Percentiles rank a stretch among this genome's conserved stretches.
Evolutionary conservation across 2,888 invertebrate species (phyloP).

Genomic region (Biston betularia): DNA sequence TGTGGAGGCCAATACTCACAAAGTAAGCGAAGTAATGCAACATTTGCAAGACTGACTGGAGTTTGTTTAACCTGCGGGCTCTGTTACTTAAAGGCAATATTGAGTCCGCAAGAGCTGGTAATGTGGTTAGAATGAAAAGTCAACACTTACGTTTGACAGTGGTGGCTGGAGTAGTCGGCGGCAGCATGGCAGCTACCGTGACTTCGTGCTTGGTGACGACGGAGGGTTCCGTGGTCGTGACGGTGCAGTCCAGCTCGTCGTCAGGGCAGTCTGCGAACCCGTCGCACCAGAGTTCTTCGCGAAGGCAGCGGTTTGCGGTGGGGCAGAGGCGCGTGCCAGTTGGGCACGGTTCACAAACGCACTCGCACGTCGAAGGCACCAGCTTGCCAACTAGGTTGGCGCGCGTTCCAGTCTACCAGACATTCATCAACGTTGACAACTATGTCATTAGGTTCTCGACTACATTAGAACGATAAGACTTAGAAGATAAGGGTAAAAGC

Average conservation of each 20-base stretch:
- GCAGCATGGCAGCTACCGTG: conserved; percentile 50
- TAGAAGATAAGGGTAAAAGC: too few species aligned
- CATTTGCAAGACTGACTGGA: too few species aligned
- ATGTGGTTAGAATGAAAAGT: not conserved
- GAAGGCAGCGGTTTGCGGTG: conserved; percentile 90
- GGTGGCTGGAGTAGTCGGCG: conserved; percentile 42
- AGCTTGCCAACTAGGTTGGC: conserved; percentile 85
- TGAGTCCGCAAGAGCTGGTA: not conserved
- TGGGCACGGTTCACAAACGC: conserved; percentile 91
- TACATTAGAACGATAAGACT: too few species aligned
- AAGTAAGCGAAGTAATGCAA: too few species aligned
- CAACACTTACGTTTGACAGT: conserved; percentile 60
- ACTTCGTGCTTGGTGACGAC: conserved; percentile 54
- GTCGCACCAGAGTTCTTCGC: conserved; percentile 91
- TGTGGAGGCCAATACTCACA: too few species aligned
- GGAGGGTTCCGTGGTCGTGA: conserved; percentile 55
- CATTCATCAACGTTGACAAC: not conserved
- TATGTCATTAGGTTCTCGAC: too few species aligned
- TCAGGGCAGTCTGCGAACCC: conserved; percentile 93
- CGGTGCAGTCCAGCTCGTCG: conserved; percentile 90
- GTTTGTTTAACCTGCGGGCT: too few species aligned
- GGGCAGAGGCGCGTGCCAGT: conserved; percentile 89
- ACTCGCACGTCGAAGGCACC: conserved; percentile 88
- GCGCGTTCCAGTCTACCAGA: not conserved
- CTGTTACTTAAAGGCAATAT: too few species aligned